Evolutionary conservation across 1,140 invertebrate species (phyloP).

Genomic region (Meloidogyne chitwoodi): DNA sequence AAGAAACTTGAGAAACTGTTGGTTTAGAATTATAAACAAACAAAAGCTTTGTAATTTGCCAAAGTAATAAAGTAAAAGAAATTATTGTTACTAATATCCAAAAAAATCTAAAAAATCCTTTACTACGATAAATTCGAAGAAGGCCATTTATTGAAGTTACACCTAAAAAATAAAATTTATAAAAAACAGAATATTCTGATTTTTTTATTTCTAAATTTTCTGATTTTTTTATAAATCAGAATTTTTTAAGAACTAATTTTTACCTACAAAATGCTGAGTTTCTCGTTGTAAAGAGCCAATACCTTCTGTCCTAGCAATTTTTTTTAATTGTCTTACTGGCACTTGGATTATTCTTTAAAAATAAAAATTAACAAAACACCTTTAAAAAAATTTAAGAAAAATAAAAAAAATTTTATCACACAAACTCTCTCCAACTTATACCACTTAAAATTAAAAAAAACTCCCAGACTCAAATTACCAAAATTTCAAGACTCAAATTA

Average conservation of each 20-base stretch:
- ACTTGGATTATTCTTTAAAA: slow-evolving; percentile 38
- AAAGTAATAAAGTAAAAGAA: slow-evolving; percentile 40
- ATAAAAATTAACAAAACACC: too few species aligned
- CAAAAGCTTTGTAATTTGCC: slow-evolving; percentile 39
- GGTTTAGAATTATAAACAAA: slow-evolving; percentile 38
- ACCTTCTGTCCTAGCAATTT: slow-evolving; percentile 42
- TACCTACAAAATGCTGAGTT: slow-evolving; percentile 55
- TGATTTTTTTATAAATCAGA: too few species aligned
- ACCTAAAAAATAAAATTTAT: slow-evolving; percentile 19
- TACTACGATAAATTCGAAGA: slow-evolving; percentile 50
- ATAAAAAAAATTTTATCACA: too few species aligned
- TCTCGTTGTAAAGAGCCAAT: slow-evolving; percentile 38
- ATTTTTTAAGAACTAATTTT: not conserved
- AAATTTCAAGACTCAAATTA: too few species aligned
- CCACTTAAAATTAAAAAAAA: too few species aligned
- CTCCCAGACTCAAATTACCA: too few species aligned
- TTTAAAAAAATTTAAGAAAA: too few species aligned
- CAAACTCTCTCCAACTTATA: too few species aligned
- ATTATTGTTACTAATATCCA: slow-evolving; percentile 44
- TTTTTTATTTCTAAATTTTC: not conserved
- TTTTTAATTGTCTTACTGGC: slow-evolving; percentile 40
- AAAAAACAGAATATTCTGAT: too few species aligned
- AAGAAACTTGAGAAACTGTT: slow-evolving; percentile 51
- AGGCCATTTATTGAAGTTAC: slow-evolving; percentile 53
- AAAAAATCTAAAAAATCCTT: slow-evolving; percentile 32